Evolutionary conservation across 2,113 vertebrate species (phyloP).

Genomic region (Ophthalmolycus amberensis): DNA sequence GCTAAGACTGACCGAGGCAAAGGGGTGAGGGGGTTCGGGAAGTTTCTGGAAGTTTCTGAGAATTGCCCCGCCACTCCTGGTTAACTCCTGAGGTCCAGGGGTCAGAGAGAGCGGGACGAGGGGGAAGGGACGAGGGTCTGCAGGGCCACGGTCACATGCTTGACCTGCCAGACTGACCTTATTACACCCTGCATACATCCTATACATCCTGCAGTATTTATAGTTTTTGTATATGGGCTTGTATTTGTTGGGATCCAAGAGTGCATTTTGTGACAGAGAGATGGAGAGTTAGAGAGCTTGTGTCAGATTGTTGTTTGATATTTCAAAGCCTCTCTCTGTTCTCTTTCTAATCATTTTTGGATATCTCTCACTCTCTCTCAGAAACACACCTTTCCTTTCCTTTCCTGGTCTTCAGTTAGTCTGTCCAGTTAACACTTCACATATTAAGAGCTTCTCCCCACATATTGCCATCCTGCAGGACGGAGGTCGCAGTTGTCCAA

Average conservation of each 20-base stretch:
- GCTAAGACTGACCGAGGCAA: conserved; percentile 59
- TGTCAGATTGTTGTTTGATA: background rate
- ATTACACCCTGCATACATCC: conserved; percentile 50
- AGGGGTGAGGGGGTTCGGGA: conserved; percentile 67
- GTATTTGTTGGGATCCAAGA: conserved; percentile 2
- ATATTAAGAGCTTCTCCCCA: background rate
- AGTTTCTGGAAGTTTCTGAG: conserved; percentile 75
- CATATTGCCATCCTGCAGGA: conserved; percentile 1
- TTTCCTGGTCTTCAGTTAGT: background rate
- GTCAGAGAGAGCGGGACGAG: conserved; percentile 59
- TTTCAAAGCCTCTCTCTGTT: background rate
- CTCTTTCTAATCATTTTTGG: background rate
- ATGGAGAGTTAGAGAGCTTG: background rate
- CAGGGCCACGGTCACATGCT: conserved; percentile 77
- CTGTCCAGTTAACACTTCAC: conserved; percentile 2
- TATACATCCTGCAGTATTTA: conserved; percentile 52
- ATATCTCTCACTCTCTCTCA: background rate
- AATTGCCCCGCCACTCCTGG: conserved; percentile 65
- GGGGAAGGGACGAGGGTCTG: conserved; percentile 54
- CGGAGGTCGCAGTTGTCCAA: conserved; percentile 40
- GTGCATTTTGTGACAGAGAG: conserved; percentile 7
- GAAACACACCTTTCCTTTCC: background rate
- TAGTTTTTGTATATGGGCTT: conserved; percentile 7
- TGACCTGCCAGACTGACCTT: conserved; percentile 67
- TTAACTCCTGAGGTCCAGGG: conserved; percentile 73